Evolutionary conservation across 2,113 vertebrate species (phyloP), one percentile per base, ranked within the genome.

Genomic region (Mormoops blainvillei): DNA sequence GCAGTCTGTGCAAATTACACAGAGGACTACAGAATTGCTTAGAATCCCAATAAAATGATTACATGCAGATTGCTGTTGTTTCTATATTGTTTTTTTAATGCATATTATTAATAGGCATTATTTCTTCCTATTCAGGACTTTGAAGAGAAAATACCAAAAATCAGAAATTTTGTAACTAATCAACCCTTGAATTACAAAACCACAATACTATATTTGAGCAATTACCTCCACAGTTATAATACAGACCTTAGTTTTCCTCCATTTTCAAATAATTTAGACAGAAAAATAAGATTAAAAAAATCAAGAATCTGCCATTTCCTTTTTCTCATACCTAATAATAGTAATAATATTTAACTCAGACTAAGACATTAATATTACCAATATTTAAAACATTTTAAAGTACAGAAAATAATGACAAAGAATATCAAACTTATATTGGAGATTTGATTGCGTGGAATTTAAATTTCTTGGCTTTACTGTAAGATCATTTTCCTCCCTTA

Each of bases 181-280:
- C 58, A 67, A 83, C 82, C 94, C 81, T 96, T 95, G 73, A 95
- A 52, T 96, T 85, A 96, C 5, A 54, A 52, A 93, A 73, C 82
- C 88, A 96, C 91, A 97, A 97, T 97, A 97, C 94, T 96, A 87
- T 85, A 92, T 96, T n/a, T 94, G 91, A 96, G 65, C 54, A 87
- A 97, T 89, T 94, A 83, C 68, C 70, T 94, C 77, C 70, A 91
- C 91, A 96, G 52, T 38, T 87, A 97, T 96, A 95, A 89, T 71
- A 87, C 20, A 95, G 36, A 73, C n/a, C 12, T 82, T 94, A 87
- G 87, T 88, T 94, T 88, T 87, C 63, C n/a, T 92, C 16, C 65
- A 63, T 96, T 82, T 54, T 84, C 86, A 77, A 82, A 92, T 92
- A 83, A 89, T 52, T 92, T 43, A 97, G 54, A 76, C 31, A 33